phyloP scores from a whole-genome alignment of 2,888 invertebrate genomes.

The Pammene fasciana region DNA sequence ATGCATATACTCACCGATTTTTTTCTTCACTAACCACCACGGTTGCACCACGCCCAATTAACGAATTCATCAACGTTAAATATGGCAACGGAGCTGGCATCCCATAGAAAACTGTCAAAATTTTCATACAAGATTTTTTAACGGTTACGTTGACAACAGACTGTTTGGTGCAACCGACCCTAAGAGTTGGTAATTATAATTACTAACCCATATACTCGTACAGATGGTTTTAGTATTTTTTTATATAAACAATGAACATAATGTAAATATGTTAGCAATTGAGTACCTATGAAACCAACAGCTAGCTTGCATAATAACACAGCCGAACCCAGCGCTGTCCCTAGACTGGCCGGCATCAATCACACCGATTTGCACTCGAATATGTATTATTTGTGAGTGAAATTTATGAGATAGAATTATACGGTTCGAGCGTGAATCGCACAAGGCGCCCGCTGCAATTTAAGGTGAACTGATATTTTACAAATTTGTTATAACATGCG shows the following conservation, averaged over 20 bases:
- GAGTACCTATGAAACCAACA: constrained; percentile 31
- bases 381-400: constrained; percentile 66
- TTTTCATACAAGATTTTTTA: no score
- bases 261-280: neutral
- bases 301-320: constrained; percentile 23
- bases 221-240: neutral
- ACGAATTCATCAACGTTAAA: no score
- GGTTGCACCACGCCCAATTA: no score
- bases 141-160: no score
- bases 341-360: constrained; percentile 55
- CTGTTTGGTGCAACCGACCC: no score
- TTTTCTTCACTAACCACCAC: no score
- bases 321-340: constrained; percentile 20
- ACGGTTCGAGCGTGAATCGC: constrained; percentile 52
- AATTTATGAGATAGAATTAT: constrained; percentile 70
- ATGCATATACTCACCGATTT: no score
- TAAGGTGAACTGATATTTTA: constrained; percentile 26
- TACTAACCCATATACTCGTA: no score
- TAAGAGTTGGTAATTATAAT: no score
- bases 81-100: no score
- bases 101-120: no score
- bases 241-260: neutral
- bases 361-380: constrained; percentile 57
- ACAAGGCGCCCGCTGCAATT: constrained; percentile 42
- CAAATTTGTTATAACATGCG: constrained; percentile 19